Evolutionary conservation across 1,140 invertebrate species (phyloP).

Genomic region (Polypedilum vanderplanki): DNA sequence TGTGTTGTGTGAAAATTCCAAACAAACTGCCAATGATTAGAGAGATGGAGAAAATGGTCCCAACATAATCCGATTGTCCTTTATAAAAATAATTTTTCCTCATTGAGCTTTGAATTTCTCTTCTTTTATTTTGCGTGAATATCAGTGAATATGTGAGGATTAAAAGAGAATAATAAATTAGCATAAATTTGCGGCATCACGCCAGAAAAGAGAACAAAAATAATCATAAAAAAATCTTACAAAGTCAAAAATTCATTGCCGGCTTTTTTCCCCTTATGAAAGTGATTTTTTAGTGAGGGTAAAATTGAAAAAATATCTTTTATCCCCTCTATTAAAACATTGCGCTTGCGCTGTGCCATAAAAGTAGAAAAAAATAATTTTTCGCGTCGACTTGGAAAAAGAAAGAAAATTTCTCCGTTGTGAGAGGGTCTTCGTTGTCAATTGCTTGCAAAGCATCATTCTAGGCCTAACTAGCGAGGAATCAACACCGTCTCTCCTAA

Average conservation of each 20-base stretch:
- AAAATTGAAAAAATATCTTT: too few relatives aligned
- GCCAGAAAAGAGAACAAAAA: neutral
- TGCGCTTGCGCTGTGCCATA: neutral
- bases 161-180: conserved; percentile 8
- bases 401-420: neutral
- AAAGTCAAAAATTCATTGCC: neutral
- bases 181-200: conserved; percentile 16
- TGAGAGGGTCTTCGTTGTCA: neutral
- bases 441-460: neutral
- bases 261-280: neutral
- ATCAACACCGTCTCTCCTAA: conserved; percentile 9
- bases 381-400: conserved; percentile 3
- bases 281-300: neutral
- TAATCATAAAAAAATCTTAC: neutral
- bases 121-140: neutral
- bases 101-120: neutral
- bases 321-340: neutral
- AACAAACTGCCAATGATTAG: too few relatives aligned
- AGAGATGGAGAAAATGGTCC: neutral
- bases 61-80: conserved; percentile 11
- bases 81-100: neutral
- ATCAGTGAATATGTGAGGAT: neutral
- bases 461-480: neutral
- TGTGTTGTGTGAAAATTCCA: too few relatives aligned
- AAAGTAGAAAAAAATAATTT: neutral